These are phyloP conservation scores for Lagopus leucura DNA, from an alignment of 2,113 vertebrate species.

Conservation along the genomic window DNA sequence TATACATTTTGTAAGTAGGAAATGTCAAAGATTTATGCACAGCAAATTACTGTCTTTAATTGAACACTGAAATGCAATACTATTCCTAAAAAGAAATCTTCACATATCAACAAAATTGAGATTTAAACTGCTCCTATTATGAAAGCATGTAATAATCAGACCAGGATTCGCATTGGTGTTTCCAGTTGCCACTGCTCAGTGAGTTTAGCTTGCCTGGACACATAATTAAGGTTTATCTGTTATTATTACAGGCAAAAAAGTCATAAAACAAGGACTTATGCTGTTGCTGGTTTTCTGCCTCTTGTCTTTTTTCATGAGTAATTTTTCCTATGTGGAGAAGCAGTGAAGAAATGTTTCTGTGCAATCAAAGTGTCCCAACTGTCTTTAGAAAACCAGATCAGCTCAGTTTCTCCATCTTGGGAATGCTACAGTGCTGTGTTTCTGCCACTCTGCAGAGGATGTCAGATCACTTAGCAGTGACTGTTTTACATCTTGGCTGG, in stretches of 20 bases:
- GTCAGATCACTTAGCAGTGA: neutral
- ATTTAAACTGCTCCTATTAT: neutral
- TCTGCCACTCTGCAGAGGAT: neutral
- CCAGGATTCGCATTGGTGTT: accelerated
- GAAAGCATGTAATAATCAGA: neutral
- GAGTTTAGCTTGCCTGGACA: neutral
- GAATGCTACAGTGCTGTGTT: neutral
- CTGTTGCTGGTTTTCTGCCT: neutral
- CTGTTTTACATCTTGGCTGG: neutral
- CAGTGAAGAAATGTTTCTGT: neutral
- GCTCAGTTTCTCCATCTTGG: neutral
- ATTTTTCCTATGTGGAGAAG: neutral
- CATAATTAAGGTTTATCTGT: neutral
- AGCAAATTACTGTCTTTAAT: neutral
- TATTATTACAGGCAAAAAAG: neutral
- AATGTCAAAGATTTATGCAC: neutral
- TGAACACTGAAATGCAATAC: neutral
- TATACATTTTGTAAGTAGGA: neutral
- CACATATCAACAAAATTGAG: neutral
- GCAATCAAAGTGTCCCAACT: neutral
- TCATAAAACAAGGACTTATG: neutral
- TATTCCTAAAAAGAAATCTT: neutral
- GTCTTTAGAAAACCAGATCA: neutral
- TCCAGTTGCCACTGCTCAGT: neutral
- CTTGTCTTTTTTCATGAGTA: neutral